Conservation (phyloP, 2,888 invertebrate genomes). For the Heteropelma amictum region DNA sequence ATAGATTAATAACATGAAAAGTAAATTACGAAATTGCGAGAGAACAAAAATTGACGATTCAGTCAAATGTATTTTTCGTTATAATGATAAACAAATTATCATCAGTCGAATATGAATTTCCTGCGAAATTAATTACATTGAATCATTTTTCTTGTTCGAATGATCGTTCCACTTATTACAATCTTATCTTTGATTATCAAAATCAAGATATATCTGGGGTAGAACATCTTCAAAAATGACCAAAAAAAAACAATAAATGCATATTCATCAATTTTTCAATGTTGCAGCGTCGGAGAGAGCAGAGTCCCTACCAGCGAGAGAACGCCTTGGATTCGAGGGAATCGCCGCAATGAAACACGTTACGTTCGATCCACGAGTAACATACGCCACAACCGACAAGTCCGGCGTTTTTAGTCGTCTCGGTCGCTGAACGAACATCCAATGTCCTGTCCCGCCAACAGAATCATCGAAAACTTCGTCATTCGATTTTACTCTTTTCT, state of each 20-base stretch:
- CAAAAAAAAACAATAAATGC: not conserved
- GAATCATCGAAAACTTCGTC: slow-evolving; percentile 1
- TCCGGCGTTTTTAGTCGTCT: slow-evolving; percentile 75
- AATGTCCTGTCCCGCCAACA: slow-evolving; percentile 30
- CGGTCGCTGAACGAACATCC: slow-evolving; percentile 64
- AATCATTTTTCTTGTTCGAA: too few species aligned
- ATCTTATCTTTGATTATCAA: too few species aligned
- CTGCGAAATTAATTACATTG: too few species aligned
- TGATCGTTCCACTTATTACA: too few species aligned
- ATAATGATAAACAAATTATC: too few species aligned
- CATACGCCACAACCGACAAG: slow-evolving; percentile 68
- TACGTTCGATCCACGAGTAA: slow-evolving; percentile 72
- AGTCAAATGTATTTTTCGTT: too few species aligned
- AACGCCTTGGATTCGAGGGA: slow-evolving; percentile 68
- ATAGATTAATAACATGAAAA: not conserved
- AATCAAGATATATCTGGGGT: too few species aligned
- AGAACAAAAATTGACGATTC: too few species aligned
- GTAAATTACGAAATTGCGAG: too few species aligned
- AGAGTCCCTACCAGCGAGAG: slow-evolving; percentile 71
- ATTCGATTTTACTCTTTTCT: not conserved
- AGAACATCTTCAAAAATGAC: not conserved
- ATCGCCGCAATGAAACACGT: slow-evolving; percentile 69
- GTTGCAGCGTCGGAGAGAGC: slow-evolving; percentile 72
- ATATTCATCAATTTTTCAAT: slow-evolving; percentile 14
- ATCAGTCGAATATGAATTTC: too few species aligned